These are phyloP conservation scores for Heterohyrax brucei DNA, from an alignment of 2,797 vertebrate genomes.

Conservation along the genomic window DNA sequence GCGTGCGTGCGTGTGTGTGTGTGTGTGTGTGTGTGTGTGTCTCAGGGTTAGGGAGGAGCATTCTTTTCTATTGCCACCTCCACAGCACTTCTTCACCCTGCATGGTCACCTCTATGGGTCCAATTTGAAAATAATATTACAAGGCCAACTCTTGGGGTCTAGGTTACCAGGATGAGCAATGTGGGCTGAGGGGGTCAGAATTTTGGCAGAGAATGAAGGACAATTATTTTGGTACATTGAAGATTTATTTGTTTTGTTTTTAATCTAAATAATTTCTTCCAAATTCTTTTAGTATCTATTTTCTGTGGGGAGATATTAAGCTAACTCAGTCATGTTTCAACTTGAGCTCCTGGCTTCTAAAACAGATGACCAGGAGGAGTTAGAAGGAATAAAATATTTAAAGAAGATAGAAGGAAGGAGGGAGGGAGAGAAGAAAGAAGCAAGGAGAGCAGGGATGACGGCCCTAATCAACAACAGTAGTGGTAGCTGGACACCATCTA, in stretches of 20 bases:
- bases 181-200: neutral
- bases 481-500: no score
- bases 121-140: neutral
- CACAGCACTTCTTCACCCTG: no score
- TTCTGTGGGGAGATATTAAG: neutral
- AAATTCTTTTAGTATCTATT: neutral
- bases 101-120: neutral
- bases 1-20: no score
- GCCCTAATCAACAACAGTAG: no score
- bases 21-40: neutral
- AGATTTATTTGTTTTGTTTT: neutral
- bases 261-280: neutral
- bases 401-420: neutral
- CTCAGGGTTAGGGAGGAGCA: neutral
- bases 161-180: neutral
- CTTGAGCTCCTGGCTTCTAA: neutral
- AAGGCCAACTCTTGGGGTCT: neutral
- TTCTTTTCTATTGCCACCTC: neutral
- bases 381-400: neutral
- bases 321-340: no score
- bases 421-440: rapidly evolving
- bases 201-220: no score
- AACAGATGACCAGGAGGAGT: neutral
- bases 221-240: neutral
- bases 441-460: neutral